Conservation (phyloP, 2,888 invertebrate genomes). For the Amphipoea lucens region DNA sequence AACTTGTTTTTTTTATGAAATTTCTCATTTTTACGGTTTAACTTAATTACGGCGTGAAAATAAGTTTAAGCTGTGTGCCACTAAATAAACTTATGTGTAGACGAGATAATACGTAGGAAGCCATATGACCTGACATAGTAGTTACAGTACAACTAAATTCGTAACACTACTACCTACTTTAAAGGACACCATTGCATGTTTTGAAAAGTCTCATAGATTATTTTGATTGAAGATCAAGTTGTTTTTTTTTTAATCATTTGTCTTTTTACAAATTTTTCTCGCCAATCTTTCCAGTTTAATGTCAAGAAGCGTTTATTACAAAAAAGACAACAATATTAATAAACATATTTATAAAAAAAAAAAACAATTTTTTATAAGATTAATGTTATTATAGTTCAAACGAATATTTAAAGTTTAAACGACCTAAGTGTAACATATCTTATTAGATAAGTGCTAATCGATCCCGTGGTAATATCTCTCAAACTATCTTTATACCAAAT, state of each 20-base stretch:
- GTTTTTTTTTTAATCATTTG: not conserved
- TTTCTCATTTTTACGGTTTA: conserved; percentile 41
- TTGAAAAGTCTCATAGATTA: not conserved
- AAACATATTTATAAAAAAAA: no score
- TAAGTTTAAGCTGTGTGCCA: not conserved
- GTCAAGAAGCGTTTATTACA: not conserved
- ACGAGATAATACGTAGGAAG: not conserved
- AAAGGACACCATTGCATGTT: not conserved
- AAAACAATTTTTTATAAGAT: no score
- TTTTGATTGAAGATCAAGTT: not conserved
- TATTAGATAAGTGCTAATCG: no score
- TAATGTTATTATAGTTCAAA: no score
- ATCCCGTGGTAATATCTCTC: no score
- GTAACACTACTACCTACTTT: not conserved
- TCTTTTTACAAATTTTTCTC: no score
- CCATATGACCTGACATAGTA: not conserved
- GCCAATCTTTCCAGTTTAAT: not conserved
- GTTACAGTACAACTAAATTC: not conserved
- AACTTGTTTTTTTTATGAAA: conserved; percentile 42
- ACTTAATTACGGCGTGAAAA: conserved; percentile 15
- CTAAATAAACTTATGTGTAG: not conserved
- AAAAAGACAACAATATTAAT: no score
- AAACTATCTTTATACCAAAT: no score
- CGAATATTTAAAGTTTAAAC: no score
- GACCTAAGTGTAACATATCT: no score